Evolutionary conservation across 1,140 invertebrate genomes (phyloP), one percentile per base, ranked within the genome.

Genomic region (Diorhabda carinulata): DNA sequence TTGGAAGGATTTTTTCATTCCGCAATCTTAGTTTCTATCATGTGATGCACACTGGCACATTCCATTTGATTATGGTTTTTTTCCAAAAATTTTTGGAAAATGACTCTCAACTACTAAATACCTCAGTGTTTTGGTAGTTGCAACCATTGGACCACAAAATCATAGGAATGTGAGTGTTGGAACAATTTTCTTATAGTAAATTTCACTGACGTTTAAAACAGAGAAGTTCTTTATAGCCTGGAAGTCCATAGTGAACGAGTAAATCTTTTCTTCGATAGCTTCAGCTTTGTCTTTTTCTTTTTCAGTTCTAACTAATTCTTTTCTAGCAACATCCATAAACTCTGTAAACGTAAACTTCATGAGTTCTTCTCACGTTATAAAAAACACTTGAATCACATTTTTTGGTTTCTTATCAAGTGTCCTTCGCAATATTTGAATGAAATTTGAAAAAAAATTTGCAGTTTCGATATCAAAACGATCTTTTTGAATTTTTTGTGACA

Each of bases 1-100:
- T 52, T 52, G 45, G 45, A 6, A 52, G 1, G 5, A 52, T 6
- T 52, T 5, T 52, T 52, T 52, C 45, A 9, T 6, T 52, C 8
- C 8, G 5, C 8, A 5, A 52, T 6, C 45, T 52, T 52, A 52
- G 5, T 5, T 52, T 47, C 45, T 9, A 79, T 78, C 6, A 70
- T 61, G 52, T 57, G 67, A 69, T 83, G 80, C 2, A 82, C 77
- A 5, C 73, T 74, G 68, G 83, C 81, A 63, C 75, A 76, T 63
- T 83, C 81, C 78, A 82, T 83, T 66, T 81, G 80, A 41, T 79
- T 82, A 66, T 83, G 82, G 5, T 81, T 81, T 45, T 72, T 73
- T 71, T 79, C 78, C 9, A 83, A 69, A 72, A 73, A 83, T 70
- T 82, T 83, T 71, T 83, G 82, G 7, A 64, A 69, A 66, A 83